A percentile compares a stretch with the other conserved stretches of the same genome.
phyloP scores from a whole-genome alignment of 30 jellyfish, hydroid and myxozoan species.

The Turritopsis rubra region DNA sequence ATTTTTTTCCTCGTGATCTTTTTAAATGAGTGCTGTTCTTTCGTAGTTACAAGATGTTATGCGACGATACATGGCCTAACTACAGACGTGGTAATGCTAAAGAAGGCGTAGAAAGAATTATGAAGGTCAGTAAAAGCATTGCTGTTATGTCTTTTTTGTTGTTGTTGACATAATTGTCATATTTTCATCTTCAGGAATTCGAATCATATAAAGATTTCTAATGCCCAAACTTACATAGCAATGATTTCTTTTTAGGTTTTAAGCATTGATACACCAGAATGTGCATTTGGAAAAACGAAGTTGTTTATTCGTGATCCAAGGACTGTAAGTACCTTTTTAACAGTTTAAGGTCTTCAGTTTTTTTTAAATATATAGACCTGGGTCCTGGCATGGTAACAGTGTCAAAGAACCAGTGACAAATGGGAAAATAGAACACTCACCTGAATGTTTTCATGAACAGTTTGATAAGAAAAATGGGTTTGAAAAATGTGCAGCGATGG shows the following conservation, averaged over 20 bases:
- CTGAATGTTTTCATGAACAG: background rate
- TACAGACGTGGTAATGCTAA: slow-evolving; percentile 47
- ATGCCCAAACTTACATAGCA: background rate
- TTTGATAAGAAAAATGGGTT: too few species aligned
- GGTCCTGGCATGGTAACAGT: too few species aligned
- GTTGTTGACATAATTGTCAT: background rate
- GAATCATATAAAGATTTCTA: background rate
- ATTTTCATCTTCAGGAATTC: background rate
- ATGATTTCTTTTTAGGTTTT: slow-evolving; percentile 38
- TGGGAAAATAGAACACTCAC: too few species aligned
- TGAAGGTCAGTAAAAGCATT: slow-evolving; percentile 39
- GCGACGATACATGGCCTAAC: slow-evolving; percentile 79
- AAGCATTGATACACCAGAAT: slow-evolving; percentile 60
- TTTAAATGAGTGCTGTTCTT: background rate
- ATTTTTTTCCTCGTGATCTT: too few species aligned
- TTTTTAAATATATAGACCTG: too few species aligned
- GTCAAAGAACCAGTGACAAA: too few species aligned
- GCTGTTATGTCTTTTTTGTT: background rate
- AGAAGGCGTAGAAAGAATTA: slow-evolving; percentile 69
- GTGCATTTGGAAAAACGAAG: slow-evolving; percentile 84
- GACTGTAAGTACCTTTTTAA: slow-evolving; percentile 45
- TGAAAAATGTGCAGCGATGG: too few species aligned
- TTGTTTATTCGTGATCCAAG: slow-evolving; percentile 89
- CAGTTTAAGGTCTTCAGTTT: too few species aligned
- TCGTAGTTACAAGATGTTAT: slow-evolving; percentile 78